Conservation (phyloP, 1,140 invertebrate species). For the Ostrea denselamellosa region DNA sequence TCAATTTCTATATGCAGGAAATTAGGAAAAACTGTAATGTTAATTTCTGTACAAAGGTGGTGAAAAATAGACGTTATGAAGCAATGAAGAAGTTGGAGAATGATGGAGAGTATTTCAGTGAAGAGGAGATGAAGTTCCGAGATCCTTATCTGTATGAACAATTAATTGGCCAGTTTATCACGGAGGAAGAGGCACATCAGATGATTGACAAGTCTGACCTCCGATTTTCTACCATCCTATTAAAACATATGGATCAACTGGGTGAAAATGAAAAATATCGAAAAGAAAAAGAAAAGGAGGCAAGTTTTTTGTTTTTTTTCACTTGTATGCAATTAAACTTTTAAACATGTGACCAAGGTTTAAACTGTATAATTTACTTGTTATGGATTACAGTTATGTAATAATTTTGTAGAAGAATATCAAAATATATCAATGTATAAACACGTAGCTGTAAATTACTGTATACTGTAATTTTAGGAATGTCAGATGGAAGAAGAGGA, state of each 20-base stretch:
- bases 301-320: conserved; percentile 61
- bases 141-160: conserved; percentile 94
- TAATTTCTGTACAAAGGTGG: conserved; percentile 79
- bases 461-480: not conserved
- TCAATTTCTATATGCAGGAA: conserved; percentile 82
- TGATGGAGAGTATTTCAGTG: conserved; percentile 90
- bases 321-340: too few species aligned
- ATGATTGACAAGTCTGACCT: conserved; percentile 73
- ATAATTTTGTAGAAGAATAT: too few species aligned
- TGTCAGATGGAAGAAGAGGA: conserved; percentile 41
- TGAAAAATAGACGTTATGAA: conserved; percentile 90
- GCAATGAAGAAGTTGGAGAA: conserved; percentile 87
- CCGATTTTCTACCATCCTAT: conserved; percentile 78
- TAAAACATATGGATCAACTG: conserved; percentile 81
- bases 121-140: conserved; percentile 94
- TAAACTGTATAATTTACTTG: too few species aligned
- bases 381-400: too few species aligned
- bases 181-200: conserved; percentile 85
- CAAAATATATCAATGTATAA: not conserved
- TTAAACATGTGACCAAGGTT: too few species aligned
- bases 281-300: conserved; percentile 83
- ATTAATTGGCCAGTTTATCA: conserved; percentile 90
- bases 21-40: conserved; percentile 78
- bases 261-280: conserved; percentile 83
- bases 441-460: not conserved